Evolutionary conservation across 2,797 vertebrate species (phyloP).

Genomic region (Chaetophractus vellerosus): DNA sequence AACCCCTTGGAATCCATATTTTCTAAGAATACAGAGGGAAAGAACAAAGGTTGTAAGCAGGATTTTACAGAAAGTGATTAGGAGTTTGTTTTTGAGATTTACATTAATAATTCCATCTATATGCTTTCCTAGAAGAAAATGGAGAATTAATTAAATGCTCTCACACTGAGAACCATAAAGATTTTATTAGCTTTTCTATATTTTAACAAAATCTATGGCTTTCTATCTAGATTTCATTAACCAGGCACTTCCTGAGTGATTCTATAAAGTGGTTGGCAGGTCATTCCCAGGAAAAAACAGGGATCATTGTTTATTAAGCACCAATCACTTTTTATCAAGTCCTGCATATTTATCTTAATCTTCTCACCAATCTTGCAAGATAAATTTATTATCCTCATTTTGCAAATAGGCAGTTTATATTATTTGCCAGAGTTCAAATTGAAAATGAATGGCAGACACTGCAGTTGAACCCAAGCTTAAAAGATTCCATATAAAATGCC

Average conservation of each 20-base stretch:
- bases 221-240: neutral
- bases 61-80: neutral
- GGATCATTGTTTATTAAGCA: neutral
- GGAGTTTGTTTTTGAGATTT: neutral
- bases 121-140: neutral
- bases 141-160: neutral
- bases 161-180: neutral
- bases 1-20: neutral
- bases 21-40: neutral
- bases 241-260: neutral
- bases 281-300: neutral
- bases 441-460: neutral
- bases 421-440: neutral
- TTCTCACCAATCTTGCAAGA: neutral
- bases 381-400: neutral
- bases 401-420: neutral
- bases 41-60: neutral
- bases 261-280: neutral
- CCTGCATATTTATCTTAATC: neutral
- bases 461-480: neutral
- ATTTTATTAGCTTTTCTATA: neutral
- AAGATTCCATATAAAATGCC: neutral
- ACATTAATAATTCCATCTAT: neutral
- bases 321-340: neutral
- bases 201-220: neutral